A percentile compares a stretch with the other conserved stretches of the same genome.
These are phyloP conservation scores for Chunga burmeisteri DNA, from an alignment of 2,113 vertebrate species.

Conservation along the genomic window DNA sequence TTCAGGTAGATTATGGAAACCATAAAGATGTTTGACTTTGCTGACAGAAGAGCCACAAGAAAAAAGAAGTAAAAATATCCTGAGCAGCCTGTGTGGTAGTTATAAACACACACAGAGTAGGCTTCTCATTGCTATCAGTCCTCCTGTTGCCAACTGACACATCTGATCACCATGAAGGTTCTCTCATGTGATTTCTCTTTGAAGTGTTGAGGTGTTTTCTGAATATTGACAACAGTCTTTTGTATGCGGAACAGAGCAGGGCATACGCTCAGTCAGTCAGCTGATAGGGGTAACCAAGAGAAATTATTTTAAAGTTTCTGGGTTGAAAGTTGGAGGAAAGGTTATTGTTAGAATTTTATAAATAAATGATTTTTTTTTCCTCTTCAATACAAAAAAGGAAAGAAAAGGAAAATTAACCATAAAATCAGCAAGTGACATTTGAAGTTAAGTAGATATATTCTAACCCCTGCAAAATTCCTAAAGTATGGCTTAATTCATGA, in stretches of 20 bases:
- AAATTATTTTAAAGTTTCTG: neutral
- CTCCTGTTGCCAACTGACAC: neutral
- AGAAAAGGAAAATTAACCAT: neutral
- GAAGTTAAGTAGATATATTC: neutral
- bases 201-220: neutral
- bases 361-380: neutral
- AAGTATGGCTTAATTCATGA: neutral
- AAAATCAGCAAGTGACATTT: neutral
- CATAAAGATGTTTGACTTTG: neutral
- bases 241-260: neutral
- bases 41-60: neutral
- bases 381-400: neutral
- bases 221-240: neutral
- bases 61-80: neutral
- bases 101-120: neutral
- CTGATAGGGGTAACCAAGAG: neutral
- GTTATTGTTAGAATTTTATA: neutral
- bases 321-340: neutral
- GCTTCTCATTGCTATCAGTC: neutral
- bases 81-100: neutral
- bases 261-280: neutral
- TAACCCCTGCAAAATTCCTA: accelerated
- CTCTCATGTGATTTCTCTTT: slow-evolving; percentile 22
- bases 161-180: neutral
- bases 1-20: neutral